These are phyloP conservation scores for Drosophila longiperda DNA, from an alignment of 2,888 invertebrate genomes.

Conservation along the genomic window DNA sequence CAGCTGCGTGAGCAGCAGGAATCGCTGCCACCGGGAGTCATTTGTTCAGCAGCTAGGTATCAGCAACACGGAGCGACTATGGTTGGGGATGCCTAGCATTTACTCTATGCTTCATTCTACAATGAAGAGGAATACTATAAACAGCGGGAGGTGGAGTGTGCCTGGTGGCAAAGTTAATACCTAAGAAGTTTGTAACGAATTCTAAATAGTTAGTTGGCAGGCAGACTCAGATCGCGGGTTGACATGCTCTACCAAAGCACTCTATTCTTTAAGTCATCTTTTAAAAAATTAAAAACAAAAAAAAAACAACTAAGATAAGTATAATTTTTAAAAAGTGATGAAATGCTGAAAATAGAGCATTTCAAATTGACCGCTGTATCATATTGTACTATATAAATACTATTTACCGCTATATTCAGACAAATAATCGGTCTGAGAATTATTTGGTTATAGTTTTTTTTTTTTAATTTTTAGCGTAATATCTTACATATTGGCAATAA, in stretches of 20 bases:
- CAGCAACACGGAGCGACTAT: conserved; percentile 71
- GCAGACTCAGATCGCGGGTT: conserved; percentile 52
- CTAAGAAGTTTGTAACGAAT: conserved; percentile 40
- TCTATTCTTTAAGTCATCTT: conserved; percentile 64
- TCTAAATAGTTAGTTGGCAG: conserved; percentile 55
- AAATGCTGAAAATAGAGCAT: conserved; percentile 53
- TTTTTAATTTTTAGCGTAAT: conserved; percentile 46
- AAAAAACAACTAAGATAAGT: conserved; percentile 31
- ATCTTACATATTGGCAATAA: conserved; percentile 58
- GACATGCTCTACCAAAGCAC: conserved; percentile 72
- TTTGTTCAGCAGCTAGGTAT: conserved; percentile 69
- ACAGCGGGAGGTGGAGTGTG: conserved; percentile 61
- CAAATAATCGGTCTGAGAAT: conserved; percentile 27
- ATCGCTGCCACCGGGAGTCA: conserved; percentile 63
- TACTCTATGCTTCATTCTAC: conserved; percentile 65
- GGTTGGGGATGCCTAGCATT: conserved; percentile 79
- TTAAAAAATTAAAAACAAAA: conserved; percentile 27
- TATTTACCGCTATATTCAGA: conserved; percentile 48
- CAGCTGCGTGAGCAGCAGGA: conserved; percentile 90
- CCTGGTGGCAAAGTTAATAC: conserved; percentile 73
- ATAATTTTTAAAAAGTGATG: conserved; percentile 44
- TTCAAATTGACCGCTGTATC: conserved; percentile 65
- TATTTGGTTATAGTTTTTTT: conserved; percentile 42
- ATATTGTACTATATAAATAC: conserved; percentile 62
- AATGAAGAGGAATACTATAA: conserved; percentile 56